Evolutionary conservation across 2,113 vertebrate genomes (phyloP).

Genomic region (Falcunculus frontatus): DNA sequence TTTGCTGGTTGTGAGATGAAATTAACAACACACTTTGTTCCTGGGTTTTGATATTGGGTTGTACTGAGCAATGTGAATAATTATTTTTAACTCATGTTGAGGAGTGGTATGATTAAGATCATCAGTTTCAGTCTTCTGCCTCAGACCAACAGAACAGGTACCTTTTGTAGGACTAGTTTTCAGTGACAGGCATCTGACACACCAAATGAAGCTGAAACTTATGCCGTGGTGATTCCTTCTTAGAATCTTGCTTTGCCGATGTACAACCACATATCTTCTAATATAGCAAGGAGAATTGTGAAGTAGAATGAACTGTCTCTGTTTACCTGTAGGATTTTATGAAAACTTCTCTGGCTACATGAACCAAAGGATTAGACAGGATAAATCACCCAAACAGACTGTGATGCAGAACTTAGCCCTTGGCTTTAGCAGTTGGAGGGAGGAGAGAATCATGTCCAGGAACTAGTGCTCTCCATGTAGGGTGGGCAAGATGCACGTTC

Average conservation of each 20-base stretch:
- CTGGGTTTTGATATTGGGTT: background rate
- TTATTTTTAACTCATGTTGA: background rate
- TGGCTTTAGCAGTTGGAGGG: background rate
- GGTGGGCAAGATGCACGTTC: background rate
- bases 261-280: background rate
- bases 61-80: background rate
- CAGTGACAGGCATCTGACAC: background rate
- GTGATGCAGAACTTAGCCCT: background rate
- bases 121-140: background rate
- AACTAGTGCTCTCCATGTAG: background rate
- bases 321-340: background rate
- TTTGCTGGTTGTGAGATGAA: background rate
- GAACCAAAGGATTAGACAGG: background rate
- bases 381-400: background rate
- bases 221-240: background rate
- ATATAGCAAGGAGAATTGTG: background rate
- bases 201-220: background rate
- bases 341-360: background rate
- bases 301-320: background rate
- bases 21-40: accelerated
- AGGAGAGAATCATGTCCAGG: background rate
- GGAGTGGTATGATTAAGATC: background rate
- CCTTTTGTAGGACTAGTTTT: background rate
- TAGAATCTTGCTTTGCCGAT: background rate
- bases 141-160: background rate